These are phyloP conservation scores for Oxytorus armatus DNA, from an alignment of 2,888 invertebrate species.

Conservation along the genomic window DNA sequence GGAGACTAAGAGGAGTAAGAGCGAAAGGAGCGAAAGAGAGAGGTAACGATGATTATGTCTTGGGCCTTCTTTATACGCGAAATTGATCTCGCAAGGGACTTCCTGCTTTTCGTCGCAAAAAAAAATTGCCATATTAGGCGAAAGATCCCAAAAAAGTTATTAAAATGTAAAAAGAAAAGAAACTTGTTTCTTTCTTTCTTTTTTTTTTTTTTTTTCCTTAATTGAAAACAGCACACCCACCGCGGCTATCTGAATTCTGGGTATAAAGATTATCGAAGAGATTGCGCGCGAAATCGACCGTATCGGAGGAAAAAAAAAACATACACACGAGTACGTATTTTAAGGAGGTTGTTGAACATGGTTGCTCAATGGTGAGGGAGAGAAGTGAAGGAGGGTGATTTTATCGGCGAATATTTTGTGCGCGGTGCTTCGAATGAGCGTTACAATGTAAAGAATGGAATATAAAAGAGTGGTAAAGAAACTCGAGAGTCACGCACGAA, in stretches of 20 bases:
- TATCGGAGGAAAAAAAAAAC: background rate
- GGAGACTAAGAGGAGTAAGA: background rate
- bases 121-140: constrained; percentile 39
- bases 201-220: background rate
- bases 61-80: constrained; percentile 56
- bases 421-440: constrained; percentile 27
- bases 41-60: constrained; percentile 47
- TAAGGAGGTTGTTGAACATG: constrained; percentile 63
- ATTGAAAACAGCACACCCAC: background rate
- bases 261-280: constrained; percentile 1
- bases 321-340: constrained; percentile 29
- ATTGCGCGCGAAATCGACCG: background rate
- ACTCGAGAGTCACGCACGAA: constrained; percentile 3
- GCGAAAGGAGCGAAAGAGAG: constrained; percentile 14
- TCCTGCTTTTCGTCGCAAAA: constrained; percentile 53
- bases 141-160: constrained; percentile 1
- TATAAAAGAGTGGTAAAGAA: constrained; percentile 17
- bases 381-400: constrained; percentile 28
- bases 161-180: background rate
- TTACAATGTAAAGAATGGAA: constrained; percentile 69
- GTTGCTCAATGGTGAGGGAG: no score
- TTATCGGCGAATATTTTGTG: constrained; percentile 53
- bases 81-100: constrained; percentile 57
- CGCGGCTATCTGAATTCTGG: background rate
- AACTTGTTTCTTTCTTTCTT: background rate